These are phyloP conservation scores for Ictalurus punctatus DNA, from an alignment of 2,113 vertebrate genomes.

Conservation along the genomic window DNA sequence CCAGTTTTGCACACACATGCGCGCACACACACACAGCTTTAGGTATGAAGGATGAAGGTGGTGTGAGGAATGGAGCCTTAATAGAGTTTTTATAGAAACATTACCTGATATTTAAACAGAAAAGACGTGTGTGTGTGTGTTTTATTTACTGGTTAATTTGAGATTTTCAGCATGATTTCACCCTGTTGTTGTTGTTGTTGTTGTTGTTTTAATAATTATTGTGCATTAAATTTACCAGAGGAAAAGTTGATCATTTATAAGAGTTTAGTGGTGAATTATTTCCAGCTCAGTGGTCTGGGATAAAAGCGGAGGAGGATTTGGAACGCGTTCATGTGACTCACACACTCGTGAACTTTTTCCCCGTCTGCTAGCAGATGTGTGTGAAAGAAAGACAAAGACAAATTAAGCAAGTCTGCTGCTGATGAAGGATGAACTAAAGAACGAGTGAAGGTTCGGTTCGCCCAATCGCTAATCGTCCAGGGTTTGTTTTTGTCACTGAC, in stretches of 20 bases:
- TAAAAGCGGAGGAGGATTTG: slow-evolving; percentile 22
- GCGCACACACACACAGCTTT: neutral
- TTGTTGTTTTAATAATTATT: neutral
- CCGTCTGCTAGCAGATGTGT: slow-evolving; percentile 3
- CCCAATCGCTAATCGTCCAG: neutral
- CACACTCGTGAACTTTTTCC: slow-evolving; percentile 37
- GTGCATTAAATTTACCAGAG: neutral
- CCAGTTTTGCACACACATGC: neutral
- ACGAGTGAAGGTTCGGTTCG: neutral
- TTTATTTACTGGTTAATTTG: neutral
- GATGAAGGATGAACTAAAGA: neutral
- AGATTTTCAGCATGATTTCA: neutral
- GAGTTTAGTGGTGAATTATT: neutral
- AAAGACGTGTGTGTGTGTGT: slow-evolving; percentile 17
- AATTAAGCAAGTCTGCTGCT: neutral
- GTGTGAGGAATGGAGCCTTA: neutral
- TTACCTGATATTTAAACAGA: neutral
- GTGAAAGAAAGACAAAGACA: neutral
- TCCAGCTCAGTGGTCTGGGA: neutral
- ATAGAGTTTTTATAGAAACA: too few relatives aligned
- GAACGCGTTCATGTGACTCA: slow-evolving; percentile 15
- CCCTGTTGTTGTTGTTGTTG: neutral
- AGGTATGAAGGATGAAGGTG: neutral
- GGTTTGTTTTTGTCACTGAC: neutral
- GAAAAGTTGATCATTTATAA: neutral